phyloP scores from a whole-genome alignment of 1,140 invertebrate genomes.

The Bombus cullumanus region DNA sequence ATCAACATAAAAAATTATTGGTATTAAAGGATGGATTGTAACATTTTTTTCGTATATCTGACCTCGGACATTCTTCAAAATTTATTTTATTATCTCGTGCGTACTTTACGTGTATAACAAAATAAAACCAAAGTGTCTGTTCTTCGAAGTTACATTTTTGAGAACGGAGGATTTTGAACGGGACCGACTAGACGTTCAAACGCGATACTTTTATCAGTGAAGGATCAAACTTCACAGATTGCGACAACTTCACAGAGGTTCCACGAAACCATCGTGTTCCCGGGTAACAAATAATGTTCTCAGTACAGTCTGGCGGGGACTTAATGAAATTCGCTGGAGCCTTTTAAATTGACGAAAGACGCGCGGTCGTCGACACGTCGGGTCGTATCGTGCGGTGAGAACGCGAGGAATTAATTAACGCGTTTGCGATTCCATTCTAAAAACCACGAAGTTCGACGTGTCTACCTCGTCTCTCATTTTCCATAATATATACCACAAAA shows the following conservation, averaged over 20 bases:
- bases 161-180: background rate
- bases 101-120: too few relatives aligned
- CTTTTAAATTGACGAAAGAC: constrained; percentile 34
- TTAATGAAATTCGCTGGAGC: constrained; percentile 36
- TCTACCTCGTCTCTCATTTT: background rate
- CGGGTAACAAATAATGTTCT: background rate
- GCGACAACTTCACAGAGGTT: background rate
- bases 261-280: constrained; percentile 11
- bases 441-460: background rate
- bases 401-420: constrained; percentile 41
- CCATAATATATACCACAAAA: constrained; percentile 29
- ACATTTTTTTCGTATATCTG: too few relatives aligned
- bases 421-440: constrained; percentile 32
- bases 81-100: too few relatives aligned
- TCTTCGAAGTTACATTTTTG: background rate
- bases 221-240: too few relatives aligned
- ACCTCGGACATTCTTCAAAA: too few relatives aligned
- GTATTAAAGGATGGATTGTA: background rate
- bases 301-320: background rate
- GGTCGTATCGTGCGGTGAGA: background rate
- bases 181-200: background rate
- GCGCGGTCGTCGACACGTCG: background rate
- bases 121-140: background rate
- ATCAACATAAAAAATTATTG: background rate
- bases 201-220: background rate